phyloP scores from a whole-genome alignment of 2,888 invertebrate genomes.

The Prenolepis imparis region DNA sequence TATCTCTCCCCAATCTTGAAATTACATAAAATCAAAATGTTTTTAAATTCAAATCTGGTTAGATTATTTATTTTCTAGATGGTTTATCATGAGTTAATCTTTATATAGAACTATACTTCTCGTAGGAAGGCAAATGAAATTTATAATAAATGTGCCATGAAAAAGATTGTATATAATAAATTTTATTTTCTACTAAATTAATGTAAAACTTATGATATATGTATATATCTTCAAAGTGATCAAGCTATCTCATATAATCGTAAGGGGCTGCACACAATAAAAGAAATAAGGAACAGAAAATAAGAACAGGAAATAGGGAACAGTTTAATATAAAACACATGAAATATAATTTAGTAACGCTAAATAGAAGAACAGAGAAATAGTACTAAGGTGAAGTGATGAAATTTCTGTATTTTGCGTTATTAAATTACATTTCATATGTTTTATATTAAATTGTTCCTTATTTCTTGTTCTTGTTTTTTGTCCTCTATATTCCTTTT shows the following conservation, averaged over 20 bases:
- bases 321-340: too few species aligned
- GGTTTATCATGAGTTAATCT: not conserved
- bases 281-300: too few species aligned
- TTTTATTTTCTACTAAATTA: conserved; percentile 5
- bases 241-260: not conserved
- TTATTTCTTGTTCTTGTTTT: too few species aligned
- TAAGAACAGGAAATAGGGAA: too few species aligned
- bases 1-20: not conserved
- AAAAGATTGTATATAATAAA: not conserved
- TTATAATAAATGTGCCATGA: not conserved
- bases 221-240: not conserved
- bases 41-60: not conserved
- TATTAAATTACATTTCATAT: too few species aligned
- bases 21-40: not conserved
- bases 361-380: too few species aligned
- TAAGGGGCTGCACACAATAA: too few species aligned
- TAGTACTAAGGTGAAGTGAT: too few species aligned
- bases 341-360: too few species aligned
- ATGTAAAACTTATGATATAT: not conserved
- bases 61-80: not conserved
- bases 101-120: conserved; percentile 13
- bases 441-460: too few species aligned
- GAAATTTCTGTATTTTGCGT: too few species aligned
- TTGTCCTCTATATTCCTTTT: too few species aligned
- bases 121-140: not conserved